Percentiles rank a stretch among this genome's conserved stretches.
Conservation (phyloP, 2,888 invertebrate species). For the Mythimna pallens region DNA sequence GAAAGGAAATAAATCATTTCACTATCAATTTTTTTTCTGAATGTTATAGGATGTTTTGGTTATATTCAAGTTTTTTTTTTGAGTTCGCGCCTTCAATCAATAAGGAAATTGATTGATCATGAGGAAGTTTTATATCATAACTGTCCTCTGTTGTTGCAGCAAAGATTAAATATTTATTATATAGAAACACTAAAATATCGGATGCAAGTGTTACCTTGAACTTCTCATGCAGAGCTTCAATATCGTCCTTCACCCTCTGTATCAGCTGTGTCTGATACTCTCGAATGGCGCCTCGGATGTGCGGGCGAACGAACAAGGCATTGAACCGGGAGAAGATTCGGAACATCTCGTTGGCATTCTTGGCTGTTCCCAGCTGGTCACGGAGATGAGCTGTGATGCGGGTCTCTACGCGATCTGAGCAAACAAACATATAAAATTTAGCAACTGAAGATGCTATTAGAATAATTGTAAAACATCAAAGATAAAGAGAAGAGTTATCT, state of each 20-base stretch:
- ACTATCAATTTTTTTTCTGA: too few species aligned
- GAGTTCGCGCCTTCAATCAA: too few species aligned
- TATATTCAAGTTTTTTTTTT: too few species aligned
- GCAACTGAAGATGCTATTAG: neutral
- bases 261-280: conserved; percentile 99
- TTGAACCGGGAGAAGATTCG: conserved; percentile 99
- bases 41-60: too few species aligned
- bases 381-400: conserved; percentile 99
- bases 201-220: conserved; percentile 93
- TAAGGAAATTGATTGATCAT: too few species aligned
- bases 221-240: conserved; percentile 99
- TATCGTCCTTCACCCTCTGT: conserved; percentile 99
- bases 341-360: conserved; percentile 99
- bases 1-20: neutral
- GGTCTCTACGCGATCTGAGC: conserved; percentile 97
- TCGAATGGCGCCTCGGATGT: conserved; percentile 99
- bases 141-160: too few species aligned
- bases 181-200: too few species aligned
- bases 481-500: too few species aligned
- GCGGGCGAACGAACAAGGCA: conserved; percentile 99
- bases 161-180: too few species aligned
- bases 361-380: conserved; percentile 99
- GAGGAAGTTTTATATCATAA: too few species aligned
- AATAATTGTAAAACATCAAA: neutral
- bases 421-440: neutral